These are phyloP conservation scores for Hydrotaea diabolus DNA, from an alignment of 2,888 invertebrate genomes.

Conservation along the genomic window DNA sequence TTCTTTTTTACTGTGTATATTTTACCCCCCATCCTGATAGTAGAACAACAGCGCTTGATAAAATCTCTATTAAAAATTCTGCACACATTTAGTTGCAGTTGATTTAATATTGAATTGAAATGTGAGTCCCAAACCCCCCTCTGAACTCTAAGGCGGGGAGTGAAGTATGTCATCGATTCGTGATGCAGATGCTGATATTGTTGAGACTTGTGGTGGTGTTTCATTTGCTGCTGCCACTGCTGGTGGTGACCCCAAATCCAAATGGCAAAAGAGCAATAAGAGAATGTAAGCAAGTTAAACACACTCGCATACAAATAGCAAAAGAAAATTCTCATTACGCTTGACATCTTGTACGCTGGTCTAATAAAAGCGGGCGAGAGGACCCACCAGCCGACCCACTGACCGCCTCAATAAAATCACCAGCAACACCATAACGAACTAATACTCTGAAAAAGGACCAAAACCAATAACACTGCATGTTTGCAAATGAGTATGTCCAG, in stretches of 20 bases:
- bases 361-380: constrained; percentile 39
- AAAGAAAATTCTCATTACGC: constrained; percentile 50
- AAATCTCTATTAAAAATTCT: not conserved
- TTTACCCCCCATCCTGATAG: too few relatives aligned
- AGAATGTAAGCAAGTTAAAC: constrained; percentile 51
- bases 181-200: not conserved
- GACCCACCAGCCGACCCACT: not conserved
- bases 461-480: constrained; percentile 16
- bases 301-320: too few relatives aligned
- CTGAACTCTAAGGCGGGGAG: too few relatives aligned
- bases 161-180: constrained; percentile 17
- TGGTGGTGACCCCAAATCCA: constrained; percentile 46
- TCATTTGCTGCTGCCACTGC: not conserved
- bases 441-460: not conserved
- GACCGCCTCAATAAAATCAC: not conserved
- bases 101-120: not conserved
- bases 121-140: too few relatives aligned
- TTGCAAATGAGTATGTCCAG: not conserved
- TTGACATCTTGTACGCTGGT: constrained; percentile 11
- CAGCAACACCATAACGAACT: constrained; percentile 14
- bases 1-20: too few relatives aligned
- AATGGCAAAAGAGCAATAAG: constrained; percentile 12
- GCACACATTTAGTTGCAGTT: not conserved
- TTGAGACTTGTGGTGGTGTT: not conserved
- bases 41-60: too few relatives aligned